Evolutionary conservation across 2,797 vertebrate genomes (phyloP).

Genomic region (Hoplostethus mediterraneus): DNA sequence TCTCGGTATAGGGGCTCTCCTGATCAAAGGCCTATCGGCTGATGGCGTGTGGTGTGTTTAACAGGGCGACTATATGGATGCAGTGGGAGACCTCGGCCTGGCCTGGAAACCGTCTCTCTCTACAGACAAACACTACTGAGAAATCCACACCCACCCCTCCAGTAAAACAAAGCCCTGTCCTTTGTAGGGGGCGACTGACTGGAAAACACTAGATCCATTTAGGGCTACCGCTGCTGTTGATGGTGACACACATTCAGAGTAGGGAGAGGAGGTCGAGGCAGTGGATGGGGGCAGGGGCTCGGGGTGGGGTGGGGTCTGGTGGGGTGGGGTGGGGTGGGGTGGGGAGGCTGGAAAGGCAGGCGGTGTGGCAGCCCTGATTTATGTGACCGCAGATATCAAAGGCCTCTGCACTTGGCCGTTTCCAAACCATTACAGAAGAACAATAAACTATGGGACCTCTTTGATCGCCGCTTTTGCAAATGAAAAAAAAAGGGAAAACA

Average conservation of each 20-base stretch:
- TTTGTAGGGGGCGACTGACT: conserved; percentile 16
- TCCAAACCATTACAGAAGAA: conserved; percentile 85
- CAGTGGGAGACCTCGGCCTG: conserved; percentile 43
- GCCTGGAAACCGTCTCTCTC: conserved; percentile 29
- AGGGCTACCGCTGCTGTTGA: conserved; percentile 41
- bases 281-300: conserved; percentile 39
- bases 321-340: conserved; percentile 41
- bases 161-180: conserved; percentile 11
- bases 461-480: conserved; percentile 73
- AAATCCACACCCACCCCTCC: conserved; percentile 13
- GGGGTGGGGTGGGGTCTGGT: conserved; percentile 47
- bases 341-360: conserved; percentile 63
- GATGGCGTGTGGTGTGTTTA: conserved; percentile 71
- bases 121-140: conserved; percentile 33
- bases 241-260: conserved; percentile 71
- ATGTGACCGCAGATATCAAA: conserved; percentile 81
- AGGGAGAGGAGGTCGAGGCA: conserved; percentile 39
- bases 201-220: conserved; percentile 35
- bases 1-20: conserved; percentile 64
- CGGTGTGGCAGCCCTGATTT: conserved; percentile 77
- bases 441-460: conserved; percentile 80
- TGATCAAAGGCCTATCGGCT: conserved; percentile 74
- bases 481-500: conserved; percentile 69
- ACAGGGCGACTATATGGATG: conserved; percentile 49
- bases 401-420: conserved; percentile 79